Conservation (phyloP, 2,797 vertebrate species). For the Clamator glandarius region DNA sequence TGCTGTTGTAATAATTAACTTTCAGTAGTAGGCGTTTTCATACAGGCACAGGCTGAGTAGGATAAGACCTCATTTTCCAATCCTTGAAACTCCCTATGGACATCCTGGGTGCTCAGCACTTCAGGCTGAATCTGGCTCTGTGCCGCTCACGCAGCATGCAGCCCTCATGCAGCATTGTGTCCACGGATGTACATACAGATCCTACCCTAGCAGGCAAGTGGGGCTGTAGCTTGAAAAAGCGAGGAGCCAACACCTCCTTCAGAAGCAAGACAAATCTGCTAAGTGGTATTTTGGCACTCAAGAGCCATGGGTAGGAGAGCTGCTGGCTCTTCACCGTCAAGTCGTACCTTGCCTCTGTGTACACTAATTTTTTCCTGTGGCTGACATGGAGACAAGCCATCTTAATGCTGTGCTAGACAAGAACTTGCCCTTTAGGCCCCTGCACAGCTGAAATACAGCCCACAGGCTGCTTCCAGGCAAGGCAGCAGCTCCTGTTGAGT, state of each 20-base stretch:
- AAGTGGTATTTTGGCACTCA: neutral
- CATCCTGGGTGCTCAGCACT: neutral
- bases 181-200: fast-evolving
- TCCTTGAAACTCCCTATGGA: neutral
- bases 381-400: neutral
- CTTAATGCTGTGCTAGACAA: neutral
- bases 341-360: neutral
- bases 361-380: neutral
- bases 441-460: neutral
- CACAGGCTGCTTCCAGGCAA: neutral
- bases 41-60: neutral
- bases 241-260: neutral
- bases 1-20: neutral
- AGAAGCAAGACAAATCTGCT: neutral
- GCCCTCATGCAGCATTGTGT: neutral
- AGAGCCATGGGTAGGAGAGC: neutral
- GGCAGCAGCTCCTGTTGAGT: neutral
- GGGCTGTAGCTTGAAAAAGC: neutral
- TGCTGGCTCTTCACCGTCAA: neutral
- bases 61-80: neutral
- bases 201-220: neutral
- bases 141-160: neutral
- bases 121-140: neutral
- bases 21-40: neutral
- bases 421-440: neutral